Evolutionary conservation across 1,140 invertebrate genomes (phyloP), one percentile per base, ranked within the genome.

Genomic region (Pseudomyrmex concolor): DNA sequence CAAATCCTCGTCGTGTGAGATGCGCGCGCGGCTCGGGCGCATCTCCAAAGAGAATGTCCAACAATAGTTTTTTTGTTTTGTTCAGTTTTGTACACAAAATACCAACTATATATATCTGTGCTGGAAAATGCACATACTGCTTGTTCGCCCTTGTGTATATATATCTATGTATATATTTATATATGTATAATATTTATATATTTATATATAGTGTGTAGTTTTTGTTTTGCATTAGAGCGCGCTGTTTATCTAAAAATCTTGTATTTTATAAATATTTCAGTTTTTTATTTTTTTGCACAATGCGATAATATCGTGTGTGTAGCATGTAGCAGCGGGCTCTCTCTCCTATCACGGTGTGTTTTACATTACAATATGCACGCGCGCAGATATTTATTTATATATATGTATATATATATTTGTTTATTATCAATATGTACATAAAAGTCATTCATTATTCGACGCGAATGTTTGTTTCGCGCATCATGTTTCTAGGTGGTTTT

Each of bases 11-110:
- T 34, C 34, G 34, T 34, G 5, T 19, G 54, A 82, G 10, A 17
- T 22, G 66, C n/a, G 45, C 9, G 43, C 10, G 19, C 22, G 10
- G 9, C 63, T 17, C 63, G 34, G 15, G 17, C 22, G 43, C 13
- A 19, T 57, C 15, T 25, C 34, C 34, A 34, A 34, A 71, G 63
- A 83, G 66, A 84, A 83, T 73, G 76, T 83, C 77, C 76, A 84
- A 89, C 68, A 82, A 88, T 51, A 51, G 34, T 34, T 34, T 34
- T 34, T 34, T 34, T 34, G 13, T 89, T 82, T 71, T 82, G 81
- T 71, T 68, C 34, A 68, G 82, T 88, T 92, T 93, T 91, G 90
- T 93, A 93, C 92, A 93, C 90, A 93, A 93, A 93, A 93, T 93
- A 92, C 90, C 90, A 89, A 91, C 88, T 34, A 34, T 34, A 34